A percentile compares a stretch with the other conserved stretches of the same genome.
phyloP scores from a whole-genome alignment of 1,140 invertebrate species.

The Physella acuta region DNA sequence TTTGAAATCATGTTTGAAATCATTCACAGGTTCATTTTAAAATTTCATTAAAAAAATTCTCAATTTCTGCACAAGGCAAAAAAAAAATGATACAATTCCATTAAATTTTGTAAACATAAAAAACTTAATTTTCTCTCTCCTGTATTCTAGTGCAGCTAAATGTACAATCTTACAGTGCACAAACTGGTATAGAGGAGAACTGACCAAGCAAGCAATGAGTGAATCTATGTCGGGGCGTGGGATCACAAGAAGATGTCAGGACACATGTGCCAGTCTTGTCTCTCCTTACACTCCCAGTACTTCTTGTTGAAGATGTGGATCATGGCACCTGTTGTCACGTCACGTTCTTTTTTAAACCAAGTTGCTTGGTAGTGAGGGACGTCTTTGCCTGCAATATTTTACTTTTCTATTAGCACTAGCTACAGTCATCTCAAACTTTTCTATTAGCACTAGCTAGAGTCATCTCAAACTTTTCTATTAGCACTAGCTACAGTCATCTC shows the following conservation, averaged over 20 bases:
- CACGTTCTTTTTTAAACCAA: conserved; percentile 88
- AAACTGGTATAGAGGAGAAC: neutral
- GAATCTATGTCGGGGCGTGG: neutral
- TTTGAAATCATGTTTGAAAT: too few species aligned
- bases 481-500: too few species aligned
- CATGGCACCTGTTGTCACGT: conserved; percentile 76
- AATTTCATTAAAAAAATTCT: too few species aligned
- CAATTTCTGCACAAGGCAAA: neutral
- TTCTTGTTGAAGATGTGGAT: conserved; percentile 83
- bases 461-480: too few species aligned
- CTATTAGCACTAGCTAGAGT: too few species aligned
- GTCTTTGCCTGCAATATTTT: conserved; percentile 69
- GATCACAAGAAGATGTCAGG: conserved; percentile 77
- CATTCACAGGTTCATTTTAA: too few species aligned
- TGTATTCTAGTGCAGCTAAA: too few species aligned
- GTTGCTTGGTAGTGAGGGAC: conserved; percentile 78
- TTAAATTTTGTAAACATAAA: neutral
- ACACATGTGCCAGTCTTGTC: conserved; percentile 85
- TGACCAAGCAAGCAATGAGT: neutral
- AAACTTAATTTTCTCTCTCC: neutral
- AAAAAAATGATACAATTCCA: neutral
- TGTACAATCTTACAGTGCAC: too few species aligned
- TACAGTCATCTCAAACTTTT: too few species aligned
- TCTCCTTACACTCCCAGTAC: conserved; percentile 92
- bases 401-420: too few species aligned